These are phyloP conservation scores for Petrocephalus microphthalmus DNA, from an alignment of 2,113 vertebrate species.

Conservation along the genomic window DNA sequence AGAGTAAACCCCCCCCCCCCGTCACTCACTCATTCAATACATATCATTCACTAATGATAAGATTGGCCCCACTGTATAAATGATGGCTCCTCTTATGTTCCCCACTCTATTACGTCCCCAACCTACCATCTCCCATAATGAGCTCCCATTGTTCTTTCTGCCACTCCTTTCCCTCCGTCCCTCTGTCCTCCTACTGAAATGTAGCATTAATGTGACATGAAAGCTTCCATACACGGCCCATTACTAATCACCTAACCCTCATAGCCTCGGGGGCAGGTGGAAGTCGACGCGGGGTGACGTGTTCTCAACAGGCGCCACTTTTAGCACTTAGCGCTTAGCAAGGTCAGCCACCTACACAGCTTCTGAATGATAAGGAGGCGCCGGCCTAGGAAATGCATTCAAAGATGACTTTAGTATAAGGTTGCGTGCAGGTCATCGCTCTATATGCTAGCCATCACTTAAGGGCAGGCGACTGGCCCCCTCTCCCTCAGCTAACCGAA, in stretches of 20 bases:
- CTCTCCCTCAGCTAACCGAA: neutral
- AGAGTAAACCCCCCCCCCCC: neutral
- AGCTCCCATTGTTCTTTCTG: slow-evolving; percentile 5
- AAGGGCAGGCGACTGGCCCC: neutral
- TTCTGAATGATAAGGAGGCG: neutral
- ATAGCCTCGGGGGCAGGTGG: neutral
- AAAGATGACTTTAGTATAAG: neutral
- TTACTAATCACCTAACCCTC: neutral
- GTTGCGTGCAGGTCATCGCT: neutral
- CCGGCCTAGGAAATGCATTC: neutral
- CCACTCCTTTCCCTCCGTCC: neutral
- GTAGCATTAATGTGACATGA: slow-evolving; percentile 21
- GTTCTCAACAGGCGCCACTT: neutral
- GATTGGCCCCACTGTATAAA: neutral
- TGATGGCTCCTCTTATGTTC: neutral
- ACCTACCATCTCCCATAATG: neutral
- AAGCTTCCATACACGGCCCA: neutral
- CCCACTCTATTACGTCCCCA: neutral
- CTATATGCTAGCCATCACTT: neutral
- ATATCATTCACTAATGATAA: neutral
- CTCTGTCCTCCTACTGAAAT: neutral
- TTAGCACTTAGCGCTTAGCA: neutral
- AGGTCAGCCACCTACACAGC: neutral
- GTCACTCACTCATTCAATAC: neutral
- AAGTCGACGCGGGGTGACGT: neutral